phyloP scores from a whole-genome alignment of 2,113 vertebrate species.

The Gobius niger region DNA sequence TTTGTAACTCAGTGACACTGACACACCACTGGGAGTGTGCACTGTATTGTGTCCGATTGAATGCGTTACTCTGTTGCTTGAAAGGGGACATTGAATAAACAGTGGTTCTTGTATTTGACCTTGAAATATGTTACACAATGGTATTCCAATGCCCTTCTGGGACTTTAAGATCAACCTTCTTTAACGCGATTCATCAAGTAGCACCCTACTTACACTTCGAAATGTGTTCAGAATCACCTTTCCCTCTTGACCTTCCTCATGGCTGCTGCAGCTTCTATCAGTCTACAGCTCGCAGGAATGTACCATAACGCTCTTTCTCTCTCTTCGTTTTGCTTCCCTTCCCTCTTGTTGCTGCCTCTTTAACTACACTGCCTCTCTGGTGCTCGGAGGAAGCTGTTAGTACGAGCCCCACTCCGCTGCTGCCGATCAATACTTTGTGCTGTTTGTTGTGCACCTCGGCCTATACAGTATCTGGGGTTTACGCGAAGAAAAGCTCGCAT shows the following conservation, averaged over 20 bases:
- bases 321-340: conserved; percentile 9
- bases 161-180: neutral
- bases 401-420: conserved; percentile 46
- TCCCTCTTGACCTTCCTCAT: neutral
- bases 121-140: neutral
- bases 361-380: conserved; percentile 48
- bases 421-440: conserved; percentile 40
- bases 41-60: neutral
- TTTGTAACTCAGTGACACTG: neutral
- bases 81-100: neutral
- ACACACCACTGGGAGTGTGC: neutral
- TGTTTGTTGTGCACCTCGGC: conserved; percentile 13
- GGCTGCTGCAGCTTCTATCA: neutral
- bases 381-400: conserved; percentile 48
- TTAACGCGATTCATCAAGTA: neutral
- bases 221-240: neutral
- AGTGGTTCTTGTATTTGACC: neutral
- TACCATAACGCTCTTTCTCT: conserved; percentile 52
- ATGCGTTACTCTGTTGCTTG: neutral
- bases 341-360: conserved; percentile 26
- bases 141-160: neutral
- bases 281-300: neutral
- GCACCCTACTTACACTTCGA: neutral
- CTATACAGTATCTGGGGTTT: conserved; percentile 7
- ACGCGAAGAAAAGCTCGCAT: neutral